Conservation (phyloP, 2,888 invertebrate species). For the Crematogaster levior region DNA sequence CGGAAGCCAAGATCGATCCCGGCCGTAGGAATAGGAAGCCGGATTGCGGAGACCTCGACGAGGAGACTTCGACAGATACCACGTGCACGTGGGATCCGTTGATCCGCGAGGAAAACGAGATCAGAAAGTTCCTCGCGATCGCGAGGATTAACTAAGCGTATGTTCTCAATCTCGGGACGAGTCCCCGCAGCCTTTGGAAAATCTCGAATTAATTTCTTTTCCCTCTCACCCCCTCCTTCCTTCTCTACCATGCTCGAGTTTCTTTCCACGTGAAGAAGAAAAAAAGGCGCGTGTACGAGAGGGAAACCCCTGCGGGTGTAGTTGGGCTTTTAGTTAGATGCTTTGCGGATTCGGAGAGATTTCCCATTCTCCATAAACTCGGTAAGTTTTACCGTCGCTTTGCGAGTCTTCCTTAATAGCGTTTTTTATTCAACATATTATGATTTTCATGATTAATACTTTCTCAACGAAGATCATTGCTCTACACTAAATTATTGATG, state of each 20-base stretch:
- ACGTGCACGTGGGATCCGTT: constrained; percentile 56
- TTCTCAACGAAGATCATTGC: not conserved
- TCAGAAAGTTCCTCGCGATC: constrained; percentile 75
- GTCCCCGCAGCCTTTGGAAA: constrained; percentile 71
- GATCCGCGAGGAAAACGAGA: constrained; percentile 75
- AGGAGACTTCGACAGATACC: constrained; percentile 70
- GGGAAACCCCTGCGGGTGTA: constrained; percentile 8
- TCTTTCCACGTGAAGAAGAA: not conserved
- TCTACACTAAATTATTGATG: not conserved
- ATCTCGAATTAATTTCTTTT: constrained; percentile 77
- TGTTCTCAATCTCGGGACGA: constrained; percentile 75
- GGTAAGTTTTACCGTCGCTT: constrained; percentile 5
- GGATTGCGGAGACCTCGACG: constrained; percentile 72
- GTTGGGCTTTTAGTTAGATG: constrained; percentile 25
- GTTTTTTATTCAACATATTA: not conserved
- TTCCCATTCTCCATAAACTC: not conserved
- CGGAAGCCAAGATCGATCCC: constrained; percentile 25
- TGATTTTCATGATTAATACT: not conserved
- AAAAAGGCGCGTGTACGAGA: not conserved
- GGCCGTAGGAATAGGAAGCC: constrained; percentile 27
- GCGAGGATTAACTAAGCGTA: constrained; percentile 79
- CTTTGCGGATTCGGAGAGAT: constrained; percentile 24
- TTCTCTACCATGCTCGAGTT: not conserved
- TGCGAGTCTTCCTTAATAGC: not conserved
- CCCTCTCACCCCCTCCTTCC: not conserved